Conservation (phyloP, 1,140 invertebrate genomes). For the Drosophila erecta region DNA sequence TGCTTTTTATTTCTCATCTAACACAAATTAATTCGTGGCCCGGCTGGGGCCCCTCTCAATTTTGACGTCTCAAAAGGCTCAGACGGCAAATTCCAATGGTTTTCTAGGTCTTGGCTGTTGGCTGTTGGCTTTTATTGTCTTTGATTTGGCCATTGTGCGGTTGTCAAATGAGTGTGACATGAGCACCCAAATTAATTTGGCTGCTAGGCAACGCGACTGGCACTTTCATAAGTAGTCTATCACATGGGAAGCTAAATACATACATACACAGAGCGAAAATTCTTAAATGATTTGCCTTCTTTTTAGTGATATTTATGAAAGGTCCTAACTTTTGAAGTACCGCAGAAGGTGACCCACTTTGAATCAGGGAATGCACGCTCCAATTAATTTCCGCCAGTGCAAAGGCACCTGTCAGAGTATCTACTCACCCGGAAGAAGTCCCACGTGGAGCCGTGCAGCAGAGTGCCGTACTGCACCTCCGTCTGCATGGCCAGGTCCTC, state of each 20-base stretch:
- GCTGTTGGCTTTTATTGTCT: conserved; percentile 53
- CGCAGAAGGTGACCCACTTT: neutral
- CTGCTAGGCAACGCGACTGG: conserved; percentile 30
- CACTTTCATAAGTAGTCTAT: neutral
- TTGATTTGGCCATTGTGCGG: conserved; percentile 40
- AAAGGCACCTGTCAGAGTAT: neutral
- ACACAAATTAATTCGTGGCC: conserved; percentile 56
- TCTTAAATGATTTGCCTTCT: no score
- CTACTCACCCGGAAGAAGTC: conserved; percentile 94
- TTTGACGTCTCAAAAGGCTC: conserved; percentile 49
- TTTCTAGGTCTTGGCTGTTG: conserved; percentile 37
- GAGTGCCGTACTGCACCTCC: conserved; percentile 97
- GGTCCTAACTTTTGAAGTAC: no score
- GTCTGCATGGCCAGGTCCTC: conserved; percentile 97
- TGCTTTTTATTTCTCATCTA: conserved; percentile 58
- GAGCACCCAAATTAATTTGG: conserved; percentile 43
- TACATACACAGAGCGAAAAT: neutral
- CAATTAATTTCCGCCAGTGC: conserved; percentile 3
- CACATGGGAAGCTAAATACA: conserved; percentile 2
- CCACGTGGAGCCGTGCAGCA: conserved; percentile 94
- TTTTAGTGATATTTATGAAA: no score
- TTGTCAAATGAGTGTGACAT: conserved; percentile 48
- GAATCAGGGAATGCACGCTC: neutral
- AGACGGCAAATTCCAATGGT: conserved; percentile 45
- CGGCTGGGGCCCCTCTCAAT: conserved; percentile 41